Evolutionary conservation across 2,888 invertebrate species (phyloP), one percentile per base, ranked within the genome.

Genomic region (Ctena decussata): DNA sequence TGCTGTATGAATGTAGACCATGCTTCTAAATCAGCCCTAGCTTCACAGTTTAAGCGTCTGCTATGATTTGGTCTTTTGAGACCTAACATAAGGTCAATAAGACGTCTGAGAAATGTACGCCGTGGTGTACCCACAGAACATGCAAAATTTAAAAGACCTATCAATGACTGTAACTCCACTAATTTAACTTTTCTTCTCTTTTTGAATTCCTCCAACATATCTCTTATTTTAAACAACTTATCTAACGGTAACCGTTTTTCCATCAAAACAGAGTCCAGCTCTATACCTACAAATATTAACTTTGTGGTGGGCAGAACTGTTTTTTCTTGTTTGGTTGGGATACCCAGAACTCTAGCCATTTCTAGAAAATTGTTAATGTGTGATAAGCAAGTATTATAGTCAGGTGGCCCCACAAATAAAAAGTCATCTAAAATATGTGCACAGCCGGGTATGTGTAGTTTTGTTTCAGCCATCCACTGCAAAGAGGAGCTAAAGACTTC

Each of bases 41-140:
- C 81, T 27, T 81, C 81, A 35, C 24, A n/a, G 24, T 60, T 81
- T 0, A 81, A 21, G 21, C 71, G 30, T 32, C 71, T 35, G 11
- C 60, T 81, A 41, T 76, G 71, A 37, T 78, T 72, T 2, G 87
- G 80, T 18, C 75, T 69, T 21, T 35, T 65, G 1, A 86, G 39
- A 0, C 82, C 86, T 15, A 79, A 71, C 8, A 86, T 89, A 8
- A 89, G 72, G 44, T 89, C 83, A 69, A 86, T 86, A n/a, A 89
- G 53, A 12, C 86, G 70, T 0, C 89, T 30, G 18, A 89, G 41
- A 82, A 86, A 89, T 27, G 81, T 30, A 18, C 86, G 35, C 18
- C 83, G 85, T 12, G 82, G 80, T 1, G 53, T 27, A 24, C 85
- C 78, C 0, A 80, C 85, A 15, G 75, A 18, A 30, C 85, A 82